Conservation (phyloP, 2,888 invertebrate species). For the Crossocerus cetratus region DNA sequence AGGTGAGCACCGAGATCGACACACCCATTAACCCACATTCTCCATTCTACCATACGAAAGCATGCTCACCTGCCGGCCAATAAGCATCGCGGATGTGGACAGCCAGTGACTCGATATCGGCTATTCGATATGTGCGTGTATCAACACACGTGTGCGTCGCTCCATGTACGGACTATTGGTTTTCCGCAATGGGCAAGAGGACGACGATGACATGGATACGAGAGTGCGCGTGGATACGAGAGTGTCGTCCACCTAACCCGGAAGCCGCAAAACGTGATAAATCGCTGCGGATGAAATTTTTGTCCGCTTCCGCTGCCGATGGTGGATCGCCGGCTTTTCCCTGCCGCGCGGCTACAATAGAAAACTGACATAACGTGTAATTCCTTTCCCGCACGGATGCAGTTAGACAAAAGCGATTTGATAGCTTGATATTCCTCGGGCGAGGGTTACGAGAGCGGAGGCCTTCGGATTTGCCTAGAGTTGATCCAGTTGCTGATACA, state of each 20-base stretch:
- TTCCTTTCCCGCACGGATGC: slow-evolving; percentile 1
- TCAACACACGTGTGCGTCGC: not conserved
- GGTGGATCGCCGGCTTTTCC: not conserved
- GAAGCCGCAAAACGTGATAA: not conserved
- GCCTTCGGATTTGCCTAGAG: no score
- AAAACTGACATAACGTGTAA: slow-evolving; percentile 2
- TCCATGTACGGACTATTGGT: not conserved
- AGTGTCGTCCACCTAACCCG: not conserved
- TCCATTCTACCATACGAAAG: slow-evolving; percentile 48
- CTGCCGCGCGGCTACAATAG: not conserved
- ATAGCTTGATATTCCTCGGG: not conserved
- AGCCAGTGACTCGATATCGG: slow-evolving; percentile 26
- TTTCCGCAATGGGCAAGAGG: not conserved
- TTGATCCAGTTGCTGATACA: no score
- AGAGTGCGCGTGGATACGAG: not conserved
- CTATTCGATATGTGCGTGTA: slow-evolving; percentile 9
- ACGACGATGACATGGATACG: not conserved
- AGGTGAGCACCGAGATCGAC: slow-evolving; percentile 40
- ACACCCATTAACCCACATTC: slow-evolving; percentile 56
- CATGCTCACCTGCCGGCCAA: slow-evolving; percentile 32
- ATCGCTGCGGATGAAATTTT: slow-evolving; percentile 3
- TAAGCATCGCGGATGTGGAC: slow-evolving; percentile 1
- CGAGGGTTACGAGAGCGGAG: no score
- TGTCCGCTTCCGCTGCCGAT: not conserved
- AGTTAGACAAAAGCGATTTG: slow-evolving; percentile 3